Conservation (phyloP, 2,113 vertebrate genomes). For the Smithornis capensis region DNA sequence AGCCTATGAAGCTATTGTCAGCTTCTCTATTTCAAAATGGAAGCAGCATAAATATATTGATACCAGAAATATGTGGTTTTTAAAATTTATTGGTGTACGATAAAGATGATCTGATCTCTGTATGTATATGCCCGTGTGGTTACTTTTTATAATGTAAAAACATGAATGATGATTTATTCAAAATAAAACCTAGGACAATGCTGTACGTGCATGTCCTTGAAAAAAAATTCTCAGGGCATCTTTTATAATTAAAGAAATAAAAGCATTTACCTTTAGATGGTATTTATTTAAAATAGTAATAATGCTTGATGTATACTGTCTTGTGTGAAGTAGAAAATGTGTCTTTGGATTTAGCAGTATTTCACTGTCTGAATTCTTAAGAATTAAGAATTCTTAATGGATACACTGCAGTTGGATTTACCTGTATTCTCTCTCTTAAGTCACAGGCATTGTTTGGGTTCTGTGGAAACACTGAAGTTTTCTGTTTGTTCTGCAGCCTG, state of each 20-base stretch:
- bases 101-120: constrained; percentile 75
- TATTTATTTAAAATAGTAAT: constrained; percentile 38
- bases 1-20: constrained; percentile 81
- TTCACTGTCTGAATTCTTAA: not conserved
- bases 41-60: constrained; percentile 72
- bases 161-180: constrained; percentile 67
- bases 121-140: constrained; percentile 74
- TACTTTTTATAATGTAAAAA: constrained; percentile 80
- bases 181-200: constrained; percentile 77
- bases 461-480: not conserved
- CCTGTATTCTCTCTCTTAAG: not conserved
- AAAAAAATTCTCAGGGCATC: constrained; percentile 64
- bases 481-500: not conserved
- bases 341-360: not conserved
- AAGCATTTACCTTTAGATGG: not conserved
- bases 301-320: not conserved
- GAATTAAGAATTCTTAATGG: too few relatives aligned
- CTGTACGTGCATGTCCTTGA: constrained; percentile 72
- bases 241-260: constrained; percentile 58
- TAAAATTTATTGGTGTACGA: constrained; percentile 72
- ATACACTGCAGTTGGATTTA: not conserved
- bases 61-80: constrained; percentile 71
- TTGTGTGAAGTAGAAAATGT: not conserved
- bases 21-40: constrained; percentile 77
- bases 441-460: not conserved